Base-by-base conservation (phyloP, 2,797 vertebrate genomes). In the Phoeniculus purpureus region DNA sequence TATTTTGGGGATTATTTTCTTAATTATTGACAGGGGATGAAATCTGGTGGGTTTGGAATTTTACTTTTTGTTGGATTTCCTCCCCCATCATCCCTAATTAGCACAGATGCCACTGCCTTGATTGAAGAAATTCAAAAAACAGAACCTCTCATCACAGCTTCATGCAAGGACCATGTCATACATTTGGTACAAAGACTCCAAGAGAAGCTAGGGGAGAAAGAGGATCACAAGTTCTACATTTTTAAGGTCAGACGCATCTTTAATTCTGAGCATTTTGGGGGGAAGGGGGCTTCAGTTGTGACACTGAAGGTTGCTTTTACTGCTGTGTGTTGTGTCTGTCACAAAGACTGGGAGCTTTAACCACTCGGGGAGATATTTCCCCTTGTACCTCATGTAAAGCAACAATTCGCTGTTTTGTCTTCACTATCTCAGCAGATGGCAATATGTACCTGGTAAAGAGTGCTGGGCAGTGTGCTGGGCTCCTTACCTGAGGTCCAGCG, bases 91-190 rank as follows among this genome's bases (percentile, higher is more conserved):
- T 43, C 43, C 43, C 13, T 78, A 86, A 90, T 78, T 90, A 99
- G 99, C 74, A 98, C 98, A 37, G 97, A 99, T 77, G 97, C 98
- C 34, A 94, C 97, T 54, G 95, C 98, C 48, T 87, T 99, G 90
- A 95, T 98, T 55, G 97, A 97, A 94, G 98, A 98, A 86, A 99
- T 99, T 66, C 95, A 67, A 83, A 96, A 89, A 65, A 96, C 95
- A 15, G 99, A 99, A 89, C 98, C 99, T 77, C 98, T 99, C 43
- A 98, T 99, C 96, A 99, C 98, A 17, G 97, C 97, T 50, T 98
- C 98, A 3, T 92, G 96, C 20, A 95, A 96, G 23, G 97, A 98
- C 22, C 98, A 99, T 25, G 95, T 99, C n/a, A 97, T 97, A 95
- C 94, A 97, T 25, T 96, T 99, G 76, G 96, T 99, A 45, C 80